These are phyloP conservation scores for Chalcis sispes DNA, from an alignment of 2,888 invertebrate genomes.

Conservation along the genomic window DNA sequence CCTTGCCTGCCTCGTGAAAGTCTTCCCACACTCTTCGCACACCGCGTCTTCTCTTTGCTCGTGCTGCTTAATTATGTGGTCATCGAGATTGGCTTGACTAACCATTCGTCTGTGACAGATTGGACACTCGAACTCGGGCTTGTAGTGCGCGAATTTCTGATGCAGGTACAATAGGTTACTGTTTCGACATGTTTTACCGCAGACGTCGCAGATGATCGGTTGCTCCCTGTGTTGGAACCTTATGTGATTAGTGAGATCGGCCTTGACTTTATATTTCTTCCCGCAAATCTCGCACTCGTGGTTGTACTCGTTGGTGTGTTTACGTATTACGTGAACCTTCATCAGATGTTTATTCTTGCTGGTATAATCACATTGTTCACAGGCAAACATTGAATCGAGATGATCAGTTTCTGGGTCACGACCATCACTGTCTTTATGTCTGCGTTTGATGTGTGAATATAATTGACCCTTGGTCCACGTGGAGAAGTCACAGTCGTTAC, in stretches of 20 bases:
- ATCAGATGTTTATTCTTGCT: constrained; percentile 66
- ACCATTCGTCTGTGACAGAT: constrained; percentile 68
- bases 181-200: constrained; percentile 70
- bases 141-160: constrained; percentile 70
- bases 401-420: constrained; percentile 18
- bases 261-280: constrained; percentile 71
- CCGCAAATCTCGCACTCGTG: constrained; percentile 67
- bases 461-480: constrained; percentile 69
- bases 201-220: constrained; percentile 70
- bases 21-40: constrained; percentile 66
- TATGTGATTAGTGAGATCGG: constrained; percentile 70
- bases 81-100: constrained; percentile 68
- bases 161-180: constrained; percentile 70
- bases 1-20: constrained; percentile 60
- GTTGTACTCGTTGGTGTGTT: constrained; percentile 67
- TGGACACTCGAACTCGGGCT: constrained; percentile 68
- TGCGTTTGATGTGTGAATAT: constrained; percentile 71
- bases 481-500: constrained; percentile 71
- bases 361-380: constrained; percentile 65
- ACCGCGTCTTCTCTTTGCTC: constrained; percentile 61
- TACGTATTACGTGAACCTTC: constrained; percentile 69
- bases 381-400: constrained; percentile 37
- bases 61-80: constrained; percentile 67
- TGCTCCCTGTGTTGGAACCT: constrained; percentile 70
- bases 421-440: constrained; percentile 63